phyloP scores from a whole-genome alignment of 1,140 invertebrate genomes.

The Helicoverpa armigera region DNA sequence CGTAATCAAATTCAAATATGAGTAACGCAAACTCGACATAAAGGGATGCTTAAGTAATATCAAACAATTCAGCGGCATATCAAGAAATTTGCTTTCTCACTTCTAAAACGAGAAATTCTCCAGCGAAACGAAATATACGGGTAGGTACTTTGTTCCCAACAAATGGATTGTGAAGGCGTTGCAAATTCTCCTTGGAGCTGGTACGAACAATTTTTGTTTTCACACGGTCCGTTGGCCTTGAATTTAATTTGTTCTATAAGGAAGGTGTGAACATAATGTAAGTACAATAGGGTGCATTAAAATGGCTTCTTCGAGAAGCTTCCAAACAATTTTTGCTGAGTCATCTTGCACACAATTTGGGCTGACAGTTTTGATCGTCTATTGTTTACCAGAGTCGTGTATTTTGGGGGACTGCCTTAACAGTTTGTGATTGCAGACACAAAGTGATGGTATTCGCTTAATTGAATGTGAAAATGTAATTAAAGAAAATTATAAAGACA shows the following conservation, averaged over 20 bases:
- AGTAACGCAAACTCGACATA: background rate
- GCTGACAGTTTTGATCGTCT: too few relatives aligned
- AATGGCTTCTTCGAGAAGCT: too few relatives aligned
- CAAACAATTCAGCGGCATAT: conserved; percentile 32
- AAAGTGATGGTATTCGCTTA: too few relatives aligned
- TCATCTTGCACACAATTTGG: too few relatives aligned
- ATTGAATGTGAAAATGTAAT: too few relatives aligned
- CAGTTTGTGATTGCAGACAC: too few relatives aligned
- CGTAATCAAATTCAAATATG: conserved; percentile 25
- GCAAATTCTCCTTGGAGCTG: conserved; percentile 31
- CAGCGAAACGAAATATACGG: conserved; percentile 37
- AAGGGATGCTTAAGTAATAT: conserved; percentile 14
- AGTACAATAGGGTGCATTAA: background rate
- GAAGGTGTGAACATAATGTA: background rate
- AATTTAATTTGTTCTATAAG: background rate
- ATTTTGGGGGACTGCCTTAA: too few relatives aligned
- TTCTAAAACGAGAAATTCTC: conserved; percentile 36
- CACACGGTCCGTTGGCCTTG: background rate
- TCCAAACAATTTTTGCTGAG: too few relatives aligned
- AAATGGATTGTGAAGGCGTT: conserved; percentile 50
- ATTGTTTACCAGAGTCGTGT: too few relatives aligned
- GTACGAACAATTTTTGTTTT: conserved; percentile 15
- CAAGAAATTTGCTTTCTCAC: conserved; percentile 41
- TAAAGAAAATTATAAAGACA: too few relatives aligned
- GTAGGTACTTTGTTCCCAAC: conserved; percentile 44